Conservation (phyloP, 2,888 invertebrate species). For the Cerceris ruficornis region DNA sequence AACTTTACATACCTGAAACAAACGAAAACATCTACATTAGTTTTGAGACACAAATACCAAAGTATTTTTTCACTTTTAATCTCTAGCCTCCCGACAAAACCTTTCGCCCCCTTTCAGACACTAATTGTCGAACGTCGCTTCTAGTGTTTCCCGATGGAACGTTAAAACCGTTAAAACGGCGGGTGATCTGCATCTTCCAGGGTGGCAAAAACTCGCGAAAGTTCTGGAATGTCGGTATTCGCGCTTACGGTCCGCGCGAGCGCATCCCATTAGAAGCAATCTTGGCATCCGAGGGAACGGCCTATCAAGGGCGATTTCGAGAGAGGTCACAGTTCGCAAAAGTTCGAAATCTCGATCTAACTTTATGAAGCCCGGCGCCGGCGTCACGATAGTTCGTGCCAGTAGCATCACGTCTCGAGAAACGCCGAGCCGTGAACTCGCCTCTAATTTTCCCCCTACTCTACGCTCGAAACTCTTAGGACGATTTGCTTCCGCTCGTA, state of each 20-base stretch:
- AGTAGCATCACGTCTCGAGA: constrained; percentile 47
- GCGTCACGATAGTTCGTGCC: constrained; percentile 55
- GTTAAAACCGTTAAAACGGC: not conserved
- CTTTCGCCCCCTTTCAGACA: no score
- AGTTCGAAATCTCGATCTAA: constrained; percentile 70
- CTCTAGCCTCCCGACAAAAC: no score
- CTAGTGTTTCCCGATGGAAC: no score
- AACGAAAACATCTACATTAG: no score
- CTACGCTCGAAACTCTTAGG: constrained; percentile 22
- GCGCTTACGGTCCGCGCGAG: not conserved
- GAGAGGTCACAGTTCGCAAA: constrained; percentile 56
- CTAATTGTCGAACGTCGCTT: no score
- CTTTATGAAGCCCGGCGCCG: constrained; percentile 68
- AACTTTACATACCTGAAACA: no score
- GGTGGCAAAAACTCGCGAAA: constrained; percentile 9
- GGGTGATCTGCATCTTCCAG: not conserved
- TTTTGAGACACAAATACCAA: no score
- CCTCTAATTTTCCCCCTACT: constrained; percentile 52
- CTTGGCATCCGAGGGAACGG: constrained; percentile 48
- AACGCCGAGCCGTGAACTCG: constrained; percentile 40
- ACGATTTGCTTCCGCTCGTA: constrained; percentile 39
- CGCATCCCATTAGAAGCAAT: constrained; percentile 55
- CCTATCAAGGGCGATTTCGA: constrained; percentile 54
- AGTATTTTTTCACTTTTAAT: no score
- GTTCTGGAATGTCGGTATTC: constrained; percentile 41